phyloP scores from a whole-genome alignment of 2,888 invertebrate genomes.

The Microlaimidae sp. region DNA sequence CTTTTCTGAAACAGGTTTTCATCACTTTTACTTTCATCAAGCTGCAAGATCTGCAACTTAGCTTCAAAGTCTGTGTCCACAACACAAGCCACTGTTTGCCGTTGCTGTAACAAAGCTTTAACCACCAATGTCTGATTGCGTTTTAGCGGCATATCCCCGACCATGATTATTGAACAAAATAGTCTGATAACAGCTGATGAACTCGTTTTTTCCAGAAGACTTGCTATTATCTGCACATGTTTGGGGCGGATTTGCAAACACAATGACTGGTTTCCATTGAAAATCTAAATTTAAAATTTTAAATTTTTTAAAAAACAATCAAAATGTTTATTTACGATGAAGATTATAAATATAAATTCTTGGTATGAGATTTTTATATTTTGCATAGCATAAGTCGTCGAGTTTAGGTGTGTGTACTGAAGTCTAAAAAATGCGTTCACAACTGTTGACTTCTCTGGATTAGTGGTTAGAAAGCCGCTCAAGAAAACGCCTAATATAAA shows the following conservation, averaged over 20 bases:
- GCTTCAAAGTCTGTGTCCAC: not conserved
- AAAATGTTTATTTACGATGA: too few species aligned
- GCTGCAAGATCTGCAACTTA: not conserved
- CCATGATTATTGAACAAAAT: not conserved
- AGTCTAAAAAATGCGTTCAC: too few species aligned
- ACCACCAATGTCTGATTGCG: constrained; percentile 37
- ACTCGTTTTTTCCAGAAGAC: constrained; percentile 30
- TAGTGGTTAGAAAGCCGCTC: too few species aligned
- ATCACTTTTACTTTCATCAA: not conserved
- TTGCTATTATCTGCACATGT: constrained; percentile 35
- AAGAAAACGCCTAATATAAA: too few species aligned
- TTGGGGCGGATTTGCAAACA: constrained; percentile 35
- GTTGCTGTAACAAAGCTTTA: constrained; percentile 37
- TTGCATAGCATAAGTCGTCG: too few species aligned
- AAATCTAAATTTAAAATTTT: constrained; percentile 26
- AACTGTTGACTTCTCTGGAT: too few species aligned
- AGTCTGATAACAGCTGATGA: not conserved
- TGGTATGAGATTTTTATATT: too few species aligned
- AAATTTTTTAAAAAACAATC: too few species aligned
- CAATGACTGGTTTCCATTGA: constrained; percentile 35
- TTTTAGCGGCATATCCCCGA: constrained; percentile 30
- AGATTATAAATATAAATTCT: too few species aligned
- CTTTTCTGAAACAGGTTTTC: not conserved
- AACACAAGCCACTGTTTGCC: constrained; percentile 29
- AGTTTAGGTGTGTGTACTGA: too few species aligned